Evolutionary conservation across 2,113 vertebrate species (phyloP).

Genomic region (Corydoras sp.): DNA sequence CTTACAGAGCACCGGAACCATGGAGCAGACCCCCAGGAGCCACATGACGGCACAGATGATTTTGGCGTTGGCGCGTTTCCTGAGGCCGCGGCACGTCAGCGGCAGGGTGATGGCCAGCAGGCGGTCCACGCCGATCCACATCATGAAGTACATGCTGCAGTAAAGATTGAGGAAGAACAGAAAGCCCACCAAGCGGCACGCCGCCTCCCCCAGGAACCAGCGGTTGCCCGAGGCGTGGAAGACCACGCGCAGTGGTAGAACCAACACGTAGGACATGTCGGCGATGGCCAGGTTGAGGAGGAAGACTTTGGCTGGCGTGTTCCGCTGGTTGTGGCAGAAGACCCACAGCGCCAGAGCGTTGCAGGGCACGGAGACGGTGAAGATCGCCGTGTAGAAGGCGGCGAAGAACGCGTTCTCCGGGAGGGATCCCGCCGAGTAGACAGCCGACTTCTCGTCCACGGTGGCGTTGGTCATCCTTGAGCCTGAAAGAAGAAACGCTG

Average conservation of each 20-base stretch:
- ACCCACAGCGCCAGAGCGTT: constrained; percentile 61
- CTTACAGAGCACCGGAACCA: constrained; percentile 54
- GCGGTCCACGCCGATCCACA: constrained; percentile 63
- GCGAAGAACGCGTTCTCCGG: constrained; percentile 53
- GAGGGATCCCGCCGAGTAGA: constrained; percentile 35
- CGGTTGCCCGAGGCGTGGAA: constrained; percentile 55
- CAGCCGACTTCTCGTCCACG: constrained; percentile 20
- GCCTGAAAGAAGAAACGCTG: constrained; percentile 26
- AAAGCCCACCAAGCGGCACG: constrained; percentile 60
- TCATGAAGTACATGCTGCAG: constrained; percentile 66
- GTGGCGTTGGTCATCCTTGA: constrained; percentile 19
- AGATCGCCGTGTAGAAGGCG: constrained; percentile 57
- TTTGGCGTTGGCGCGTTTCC: constrained; percentile 52
- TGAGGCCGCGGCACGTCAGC: constrained; percentile 44
- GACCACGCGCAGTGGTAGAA: constrained; percentile 61
- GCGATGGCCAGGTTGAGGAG: constrained; percentile 61
- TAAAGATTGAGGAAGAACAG: constrained; percentile 70
- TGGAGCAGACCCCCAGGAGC: constrained; percentile 46
- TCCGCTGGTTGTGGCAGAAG: constrained; percentile 44
- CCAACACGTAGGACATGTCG: constrained; percentile 60
- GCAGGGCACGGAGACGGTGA: constrained; percentile 59
- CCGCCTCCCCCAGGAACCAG: constrained; percentile 59
- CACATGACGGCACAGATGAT: constrained; percentile 53
- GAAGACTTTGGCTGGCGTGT: constrained; percentile 53
- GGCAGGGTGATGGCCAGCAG: constrained; percentile 58